These are phyloP conservation scores for Tribolium madens DNA, from an alignment of 1,140 invertebrate genomes.

Conservation along the genomic window DNA sequence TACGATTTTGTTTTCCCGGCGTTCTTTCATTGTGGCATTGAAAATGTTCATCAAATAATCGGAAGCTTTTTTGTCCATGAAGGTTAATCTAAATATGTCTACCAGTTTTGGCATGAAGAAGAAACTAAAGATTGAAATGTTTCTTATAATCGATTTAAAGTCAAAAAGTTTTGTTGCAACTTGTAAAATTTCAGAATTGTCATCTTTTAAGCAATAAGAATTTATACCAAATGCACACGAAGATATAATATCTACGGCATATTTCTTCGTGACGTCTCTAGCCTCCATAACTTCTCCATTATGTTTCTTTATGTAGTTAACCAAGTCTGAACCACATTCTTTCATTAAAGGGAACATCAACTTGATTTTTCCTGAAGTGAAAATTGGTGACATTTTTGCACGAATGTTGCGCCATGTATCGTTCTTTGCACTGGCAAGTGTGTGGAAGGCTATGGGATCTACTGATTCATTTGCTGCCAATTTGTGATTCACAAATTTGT, in stretches of 20 bases:
- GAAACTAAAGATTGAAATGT: slow-evolving; percentile 26
- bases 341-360: slow-evolving; percentile 64
- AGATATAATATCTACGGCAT: slow-evolving; percentile 46
- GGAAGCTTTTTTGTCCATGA: slow-evolving; percentile 45
- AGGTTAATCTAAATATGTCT: slow-evolving; percentile 49
- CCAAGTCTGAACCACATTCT: slow-evolving; percentile 56
- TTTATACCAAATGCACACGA: slow-evolving; percentile 46
- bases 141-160: background rate
- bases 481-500: slow-evolving; percentile 68
- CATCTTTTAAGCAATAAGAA: slow-evolving; percentile 33
- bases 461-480: slow-evolving; percentile 66
- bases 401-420: slow-evolving; percentile 65
- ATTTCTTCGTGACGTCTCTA: slow-evolving; percentile 63
- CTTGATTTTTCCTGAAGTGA: slow-evolving; percentile 65
- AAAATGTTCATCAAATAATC: slow-evolving; percentile 57
- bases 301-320: slow-evolving; percentile 51
- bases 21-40: slow-evolving; percentile 41
- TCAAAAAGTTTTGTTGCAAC: slow-evolving; percentile 30
- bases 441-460: slow-evolving; percentile 65
- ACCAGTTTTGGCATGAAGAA: slow-evolving; percentile 54
- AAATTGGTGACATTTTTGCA: slow-evolving; percentile 62
- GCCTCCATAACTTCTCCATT: slow-evolving; percentile 51
- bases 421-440: slow-evolving; percentile 60
- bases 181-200: slow-evolving; percentile 31
- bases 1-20: background rate